Evolutionary conservation across 2,888 invertebrate species (phyloP).

Genomic region (Chrysodeixis includens): DNA sequence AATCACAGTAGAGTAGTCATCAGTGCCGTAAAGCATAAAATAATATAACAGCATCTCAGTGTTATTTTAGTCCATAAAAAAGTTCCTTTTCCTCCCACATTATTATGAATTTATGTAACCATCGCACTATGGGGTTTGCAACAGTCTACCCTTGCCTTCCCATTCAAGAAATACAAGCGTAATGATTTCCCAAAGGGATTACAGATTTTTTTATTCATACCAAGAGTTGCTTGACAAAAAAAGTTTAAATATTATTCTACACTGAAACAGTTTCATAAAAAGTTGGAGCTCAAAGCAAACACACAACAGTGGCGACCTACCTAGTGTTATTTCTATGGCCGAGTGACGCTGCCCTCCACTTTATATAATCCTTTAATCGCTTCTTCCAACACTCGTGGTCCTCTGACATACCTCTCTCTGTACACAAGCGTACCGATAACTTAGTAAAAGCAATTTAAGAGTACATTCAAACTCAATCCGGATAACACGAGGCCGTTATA

Average conservation of each 20-base stretch:
- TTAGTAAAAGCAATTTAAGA: background rate
- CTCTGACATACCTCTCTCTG: slow-evolving; percentile 17
- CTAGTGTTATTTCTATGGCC: slow-evolving; percentile 25
- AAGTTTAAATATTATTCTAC: background rate
- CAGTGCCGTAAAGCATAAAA: too few species aligned
- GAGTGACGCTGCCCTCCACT: slow-evolving; percentile 28
- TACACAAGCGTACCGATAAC: slow-evolving; percentile 5
- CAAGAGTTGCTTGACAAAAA: background rate
- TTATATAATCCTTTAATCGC: slow-evolving; percentile 46
- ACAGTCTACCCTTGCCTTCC: background rate
- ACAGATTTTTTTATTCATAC: background rate
- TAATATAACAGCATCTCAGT: background rate
- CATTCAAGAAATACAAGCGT: background rate
- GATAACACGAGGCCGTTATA: slow-evolving; percentile 10
- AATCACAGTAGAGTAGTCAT: too few species aligned
- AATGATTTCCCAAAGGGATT: background rate
- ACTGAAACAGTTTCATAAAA: background rate
- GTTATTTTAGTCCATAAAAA: too few species aligned
- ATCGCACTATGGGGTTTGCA: background rate
- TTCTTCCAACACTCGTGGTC: slow-evolving; percentile 26
- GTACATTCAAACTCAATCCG: slow-evolving; percentile 5
- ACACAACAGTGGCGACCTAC: background rate
- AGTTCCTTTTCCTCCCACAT: too few species aligned
- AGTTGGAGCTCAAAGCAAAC: background rate
- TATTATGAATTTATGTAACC: background rate